Evolutionary conservation across 1,140 invertebrate species (phyloP), one percentile per base, ranked within the genome.

Genomic region (Drosophila watanabei): DNA sequence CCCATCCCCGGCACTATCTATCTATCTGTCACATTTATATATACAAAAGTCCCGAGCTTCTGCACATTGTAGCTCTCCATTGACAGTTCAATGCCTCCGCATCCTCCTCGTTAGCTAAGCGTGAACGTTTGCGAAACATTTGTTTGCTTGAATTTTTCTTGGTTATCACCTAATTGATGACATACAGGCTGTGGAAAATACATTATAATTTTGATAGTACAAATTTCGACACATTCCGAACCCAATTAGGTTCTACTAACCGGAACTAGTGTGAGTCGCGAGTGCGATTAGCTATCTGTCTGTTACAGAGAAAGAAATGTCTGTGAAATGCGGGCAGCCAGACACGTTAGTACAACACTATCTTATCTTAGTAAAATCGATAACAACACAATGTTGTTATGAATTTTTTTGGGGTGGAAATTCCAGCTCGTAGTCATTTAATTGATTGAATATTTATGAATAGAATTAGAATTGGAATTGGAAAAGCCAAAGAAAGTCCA

Each of bases 31-130:
- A 56, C 49, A 51, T 18, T 11, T 51, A 32, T 52, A 20, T 24
- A 39, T 10, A 39, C 20, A 37, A 0, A 56, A 39, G 10, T 18
- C 56, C 18, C 54, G 33, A 8, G 41, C 43, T 33, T 11, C 32
- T 49, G 51, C 68, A 66, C 75, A 87, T 80, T 80, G 48, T 49
- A 24, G 52, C 52, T 56, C 33, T 57, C 33, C 51, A 63, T 39
- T 52, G 49, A 45, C 57, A 84, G 84, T 89, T 89, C 84, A 88
- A 88, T 81, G 84, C 72, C 85, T 88, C 48, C 46, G 62, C 46
- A 41, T 45, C 32, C 52, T 56, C 54, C 14, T 16, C 28, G 16
- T 18, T 3, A 11, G 16, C 28, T 51, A 5, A 30, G 18, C n/a
- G n/a, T 4, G 24, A 43, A 37, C 52, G 59, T 79, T 80, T 83